Evolutionary conservation across 2,113 vertebrate genomes (phyloP).

Genomic region (Pterocles orientalis): DNA sequence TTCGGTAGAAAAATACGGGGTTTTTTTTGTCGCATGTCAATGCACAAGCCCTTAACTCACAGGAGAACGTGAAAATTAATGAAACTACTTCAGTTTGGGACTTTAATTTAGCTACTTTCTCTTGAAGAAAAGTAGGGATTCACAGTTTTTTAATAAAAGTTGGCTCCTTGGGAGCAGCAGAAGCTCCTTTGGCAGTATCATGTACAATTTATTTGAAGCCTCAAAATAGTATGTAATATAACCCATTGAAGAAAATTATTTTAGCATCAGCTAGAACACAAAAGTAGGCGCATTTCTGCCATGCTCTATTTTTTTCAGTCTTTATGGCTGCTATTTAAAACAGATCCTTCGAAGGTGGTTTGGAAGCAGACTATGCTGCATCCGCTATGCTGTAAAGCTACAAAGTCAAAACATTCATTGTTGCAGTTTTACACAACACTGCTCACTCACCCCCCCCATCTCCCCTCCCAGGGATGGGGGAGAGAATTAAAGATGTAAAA

Average conservation of each 20-base stretch:
- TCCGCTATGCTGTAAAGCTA: not conserved
- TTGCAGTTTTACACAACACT: too few species aligned
- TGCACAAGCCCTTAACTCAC: not conserved
- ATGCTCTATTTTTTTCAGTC: not conserved
- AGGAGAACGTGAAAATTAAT: not conserved
- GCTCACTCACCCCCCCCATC: too few species aligned
- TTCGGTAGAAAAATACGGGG: not conserved
- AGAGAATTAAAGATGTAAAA: too few species aligned
- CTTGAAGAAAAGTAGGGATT: not conserved
- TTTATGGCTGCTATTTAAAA: not conserved
- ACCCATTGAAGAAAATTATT: not conserved
- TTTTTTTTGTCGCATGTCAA: not conserved
- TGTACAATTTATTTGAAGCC: not conserved
- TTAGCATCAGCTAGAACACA: slow-evolving; percentile 7
- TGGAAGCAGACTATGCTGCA: not conserved
- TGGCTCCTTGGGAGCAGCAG: not conserved
- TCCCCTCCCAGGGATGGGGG: too few species aligned
- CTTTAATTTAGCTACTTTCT: not conserved
- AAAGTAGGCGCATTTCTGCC: not conserved
- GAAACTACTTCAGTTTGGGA: not conserved
- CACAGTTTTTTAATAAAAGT: not conserved
- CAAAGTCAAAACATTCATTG: not conserved
- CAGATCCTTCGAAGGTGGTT: not conserved
- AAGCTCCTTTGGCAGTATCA: not conserved
- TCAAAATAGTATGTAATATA: not conserved